Percentiles rank a stretch among this genome's conserved stretches.
These are phyloP conservation scores for Prionailurus viverrinus DNA, from an alignment of 2,113 vertebrate species.

Conservation along the genomic window DNA sequence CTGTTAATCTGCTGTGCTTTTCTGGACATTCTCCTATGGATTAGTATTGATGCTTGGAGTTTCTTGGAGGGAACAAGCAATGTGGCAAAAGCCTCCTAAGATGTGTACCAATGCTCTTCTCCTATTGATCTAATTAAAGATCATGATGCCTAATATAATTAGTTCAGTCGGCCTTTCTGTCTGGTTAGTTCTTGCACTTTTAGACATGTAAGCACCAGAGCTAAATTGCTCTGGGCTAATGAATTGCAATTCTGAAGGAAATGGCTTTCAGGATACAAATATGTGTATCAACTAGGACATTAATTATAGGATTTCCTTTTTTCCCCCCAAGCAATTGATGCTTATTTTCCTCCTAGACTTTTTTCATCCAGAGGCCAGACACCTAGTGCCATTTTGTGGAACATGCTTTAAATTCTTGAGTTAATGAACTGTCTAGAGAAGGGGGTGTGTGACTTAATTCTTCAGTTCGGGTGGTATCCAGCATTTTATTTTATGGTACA, in stretches of 20 bases:
- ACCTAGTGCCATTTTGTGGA: not conserved
- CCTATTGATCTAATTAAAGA: constrained; percentile 77
- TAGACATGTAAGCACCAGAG: not conserved
- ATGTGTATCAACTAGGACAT: constrained; percentile 62
- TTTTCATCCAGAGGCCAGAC: constrained; percentile 47
- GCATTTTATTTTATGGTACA: not conserved
- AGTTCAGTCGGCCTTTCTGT: constrained; percentile 61
- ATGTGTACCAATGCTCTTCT: constrained; percentile 53
- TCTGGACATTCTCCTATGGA: constrained; percentile 42
- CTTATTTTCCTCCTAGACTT: constrained; percentile 52
- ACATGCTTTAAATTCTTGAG: not conserved
- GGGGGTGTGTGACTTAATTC: not conserved
- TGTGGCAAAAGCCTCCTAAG: constrained; percentile 66
- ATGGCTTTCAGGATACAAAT: constrained; percentile 73
- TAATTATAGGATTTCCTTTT: constrained; percentile 52
- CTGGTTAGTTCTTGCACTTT: constrained; percentile 45
- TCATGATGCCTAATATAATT: constrained; percentile 70
- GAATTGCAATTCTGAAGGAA: constrained; percentile 73
- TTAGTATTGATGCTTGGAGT: constrained; percentile 60
- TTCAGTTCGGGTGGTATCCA: not conserved
- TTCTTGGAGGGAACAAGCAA: constrained; percentile 50
- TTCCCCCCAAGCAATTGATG: not conserved
- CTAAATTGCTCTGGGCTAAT: constrained; percentile 69
- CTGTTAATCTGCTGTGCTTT: constrained; percentile 41
- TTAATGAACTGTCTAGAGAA: not conserved